These are phyloP conservation scores for Sthenelais limicola DNA, from an alignment of 2,888 invertebrate genomes.

Conservation along the genomic window DNA sequence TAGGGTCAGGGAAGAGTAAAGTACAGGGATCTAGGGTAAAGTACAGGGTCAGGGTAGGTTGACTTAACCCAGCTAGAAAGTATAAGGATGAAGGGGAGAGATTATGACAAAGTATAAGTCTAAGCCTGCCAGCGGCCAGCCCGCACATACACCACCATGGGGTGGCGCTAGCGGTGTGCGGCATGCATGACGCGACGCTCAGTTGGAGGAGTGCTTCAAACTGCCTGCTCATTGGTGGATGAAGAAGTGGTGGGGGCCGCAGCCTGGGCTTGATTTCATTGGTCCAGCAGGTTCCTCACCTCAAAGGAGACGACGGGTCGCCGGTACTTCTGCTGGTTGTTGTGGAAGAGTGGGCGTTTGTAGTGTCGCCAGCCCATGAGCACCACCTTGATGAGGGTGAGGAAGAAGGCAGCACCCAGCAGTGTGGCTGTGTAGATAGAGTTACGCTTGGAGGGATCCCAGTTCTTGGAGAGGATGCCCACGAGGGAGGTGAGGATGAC, in stretches of 20 bases:
- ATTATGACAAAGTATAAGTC: too few relatives aligned
- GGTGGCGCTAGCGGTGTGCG: too few relatives aligned
- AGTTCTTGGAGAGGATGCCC: slow-evolving; percentile 56
- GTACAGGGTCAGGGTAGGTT: too few relatives aligned
- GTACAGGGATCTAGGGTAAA: too few relatives aligned
- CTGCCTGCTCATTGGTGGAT: slow-evolving; percentile 29
- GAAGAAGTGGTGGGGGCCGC: slow-evolving; percentile 29
- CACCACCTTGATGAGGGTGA: slow-evolving; percentile 48
- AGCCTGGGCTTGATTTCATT: slow-evolving; percentile 39
- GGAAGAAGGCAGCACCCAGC: slow-evolving; percentile 43
- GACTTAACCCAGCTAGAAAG: too few relatives aligned
- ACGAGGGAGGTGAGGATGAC: slow-evolving; percentile 62
- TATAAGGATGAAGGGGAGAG: too few relatives aligned
- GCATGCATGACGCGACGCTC: too few relatives aligned
- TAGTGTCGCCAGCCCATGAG: slow-evolving; percentile 48
- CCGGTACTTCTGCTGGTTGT: slow-evolving; percentile 43
- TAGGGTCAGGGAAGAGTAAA: too few relatives aligned
- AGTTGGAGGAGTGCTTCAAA: not conserved
- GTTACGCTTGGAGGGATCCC: slow-evolving; percentile 46
- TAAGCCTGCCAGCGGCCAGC: too few relatives aligned
- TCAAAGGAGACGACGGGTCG: slow-evolving; percentile 43
- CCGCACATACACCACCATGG: too few relatives aligned
- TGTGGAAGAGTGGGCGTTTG: slow-evolving; percentile 47
- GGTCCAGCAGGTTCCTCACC: slow-evolving; percentile 41
- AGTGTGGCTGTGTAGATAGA: slow-evolving; percentile 50